phyloP scores from a whole-genome alignment of 1,140 invertebrate genomes.

The Phocides pigmalion region DNA sequence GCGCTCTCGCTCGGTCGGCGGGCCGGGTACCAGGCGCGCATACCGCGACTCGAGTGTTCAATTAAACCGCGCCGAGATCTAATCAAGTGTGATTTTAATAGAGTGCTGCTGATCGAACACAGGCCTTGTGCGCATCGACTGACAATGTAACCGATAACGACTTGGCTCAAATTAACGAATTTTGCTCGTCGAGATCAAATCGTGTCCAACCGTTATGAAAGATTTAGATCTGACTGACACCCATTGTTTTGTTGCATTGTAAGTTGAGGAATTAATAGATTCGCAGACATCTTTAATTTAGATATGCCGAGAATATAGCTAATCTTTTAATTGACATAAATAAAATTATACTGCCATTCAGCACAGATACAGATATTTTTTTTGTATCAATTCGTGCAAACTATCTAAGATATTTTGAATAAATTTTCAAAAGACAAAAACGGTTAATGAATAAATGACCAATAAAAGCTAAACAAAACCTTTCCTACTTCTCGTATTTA shows the following conservation, averaged over 20 bases:
- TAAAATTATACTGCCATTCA: too few species aligned
- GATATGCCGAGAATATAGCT: background rate
- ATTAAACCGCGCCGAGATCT: slow-evolving; percentile 69
- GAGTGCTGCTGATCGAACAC: slow-evolving; percentile 56
- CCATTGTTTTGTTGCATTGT: slow-evolving; percentile 4
- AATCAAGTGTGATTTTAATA: slow-evolving; percentile 78
- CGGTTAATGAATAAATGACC: too few species aligned
- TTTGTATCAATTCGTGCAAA: too few species aligned
- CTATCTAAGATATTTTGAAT: too few species aligned
- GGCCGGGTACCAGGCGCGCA: slow-evolving; percentile 60
- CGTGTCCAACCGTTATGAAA: slow-evolving; percentile 31
- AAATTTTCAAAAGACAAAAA: too few species aligned
- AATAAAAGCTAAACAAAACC: background rate
- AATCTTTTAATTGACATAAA: background rate
- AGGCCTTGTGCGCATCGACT: slow-evolving; percentile 27
- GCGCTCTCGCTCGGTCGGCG: slow-evolving; percentile 48
- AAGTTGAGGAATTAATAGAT: slow-evolving; percentile 8
- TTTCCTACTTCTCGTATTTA: slow-evolving; percentile 1
- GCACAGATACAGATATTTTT: too few species aligned
- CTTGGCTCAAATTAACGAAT: slow-evolving; percentile 38
- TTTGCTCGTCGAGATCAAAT: slow-evolving; percentile 36
- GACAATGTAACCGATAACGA: slow-evolving; percentile 41
- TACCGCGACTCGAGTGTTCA: slow-evolving; percentile 61
- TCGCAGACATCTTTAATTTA: slow-evolving; percentile 8
- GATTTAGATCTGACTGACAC: slow-evolving; percentile 14